Percentiles rank a stretch among this genome's conserved stretches.
phyloP scores from a whole-genome alignment of 2,797 vertebrate genomes.

The Arrhamphus sclerolepis region DNA sequence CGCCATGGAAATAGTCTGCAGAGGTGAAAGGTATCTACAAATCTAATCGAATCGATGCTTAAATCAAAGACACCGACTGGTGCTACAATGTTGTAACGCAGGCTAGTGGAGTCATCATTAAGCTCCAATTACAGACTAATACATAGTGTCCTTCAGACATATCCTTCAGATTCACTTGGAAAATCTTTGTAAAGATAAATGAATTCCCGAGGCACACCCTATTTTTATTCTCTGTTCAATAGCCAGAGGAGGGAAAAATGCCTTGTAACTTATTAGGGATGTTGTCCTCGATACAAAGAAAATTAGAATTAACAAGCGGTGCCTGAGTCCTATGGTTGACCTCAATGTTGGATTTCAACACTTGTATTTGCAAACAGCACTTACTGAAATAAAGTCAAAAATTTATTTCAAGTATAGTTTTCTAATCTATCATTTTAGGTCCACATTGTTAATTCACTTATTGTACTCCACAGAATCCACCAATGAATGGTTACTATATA shows the following conservation, averaged over 20 bases:
- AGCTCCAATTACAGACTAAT: constrained; percentile 77
- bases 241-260: constrained; percentile 59
- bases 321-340: constrained; percentile 5
- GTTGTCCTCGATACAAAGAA: constrained; percentile 64
- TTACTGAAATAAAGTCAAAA: constrained; percentile 19
- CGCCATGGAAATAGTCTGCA: constrained; percentile 70
- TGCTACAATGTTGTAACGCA: constrained; percentile 58
- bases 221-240: constrained; percentile 64
- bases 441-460: no score
- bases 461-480: no score
- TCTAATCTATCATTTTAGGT: no score
- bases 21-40: constrained; percentile 77
- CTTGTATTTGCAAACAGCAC: constrained; percentile 11
- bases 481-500: no score
- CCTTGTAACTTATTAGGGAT: constrained; percentile 67
- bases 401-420: no score
- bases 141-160: constrained; percentile 74
- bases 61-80: constrained; percentile 70
- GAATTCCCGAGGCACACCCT: constrained; percentile 65
- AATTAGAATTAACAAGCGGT: constrained; percentile 51
- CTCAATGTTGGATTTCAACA: constrained; percentile 11
- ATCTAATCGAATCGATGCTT: constrained; percentile 79
- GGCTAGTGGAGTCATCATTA: constrained; percentile 75
- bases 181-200: constrained; percentile 75
- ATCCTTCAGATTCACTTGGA: constrained; percentile 74